Evolutionary conservation across 2,797 vertebrate genomes (phyloP), one percentile per base, ranked within the genome.

Genomic region (Pipistrellus kuhlii): DNA sequence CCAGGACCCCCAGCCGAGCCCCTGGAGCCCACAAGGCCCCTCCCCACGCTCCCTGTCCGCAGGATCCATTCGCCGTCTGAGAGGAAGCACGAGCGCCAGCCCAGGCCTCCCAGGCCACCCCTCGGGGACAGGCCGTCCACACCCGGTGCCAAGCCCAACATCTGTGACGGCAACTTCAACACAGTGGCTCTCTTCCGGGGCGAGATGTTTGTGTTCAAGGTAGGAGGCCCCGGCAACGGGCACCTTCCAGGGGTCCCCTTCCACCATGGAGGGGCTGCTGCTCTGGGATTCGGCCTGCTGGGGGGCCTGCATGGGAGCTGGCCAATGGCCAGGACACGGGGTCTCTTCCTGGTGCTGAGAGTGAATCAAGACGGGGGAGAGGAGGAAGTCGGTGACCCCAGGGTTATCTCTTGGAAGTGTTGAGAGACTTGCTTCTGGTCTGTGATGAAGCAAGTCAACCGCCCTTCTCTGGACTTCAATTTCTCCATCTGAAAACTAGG

Each of bases 141-240:
- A 85, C 99, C 99, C 0, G 99, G 99, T 64, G 98, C 98, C 41
- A 99, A 99, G 97, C 99, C 99, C 0, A 99, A 99, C 98, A 99
- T 99, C 98, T 99, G 99, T 3, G 99, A 99, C 30, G 99, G 99
- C 93, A 99, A 99, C 98, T 99, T 99, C 97, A 99, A 99, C 98
- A 99, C 99, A 0, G 99, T 99, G 98, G 99, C 99, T 94, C 99
- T 99, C 97, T 99, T 99, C 97, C 98, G 99, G 78, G 98, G 99
- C 78, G 99, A 99, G 98, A 99, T 99, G 99, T 99, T 99, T 96
- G 99, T 99, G 95, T 99, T 99, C 97, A 99, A 99, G 99, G 99
- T 99, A 98, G 96, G 97, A 98, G 96, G 97, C 32, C 57, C 41
- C 18, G 41, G 83, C 3, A 5, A 48, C 27, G 30, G 30, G 91